Percentiles rank a stretch among this genome's conserved stretches.
These are phyloP conservation scores for Anguilla obscura DNA, from an alignment of 2,797 vertebrate species.

Conservation along the genomic window DNA sequence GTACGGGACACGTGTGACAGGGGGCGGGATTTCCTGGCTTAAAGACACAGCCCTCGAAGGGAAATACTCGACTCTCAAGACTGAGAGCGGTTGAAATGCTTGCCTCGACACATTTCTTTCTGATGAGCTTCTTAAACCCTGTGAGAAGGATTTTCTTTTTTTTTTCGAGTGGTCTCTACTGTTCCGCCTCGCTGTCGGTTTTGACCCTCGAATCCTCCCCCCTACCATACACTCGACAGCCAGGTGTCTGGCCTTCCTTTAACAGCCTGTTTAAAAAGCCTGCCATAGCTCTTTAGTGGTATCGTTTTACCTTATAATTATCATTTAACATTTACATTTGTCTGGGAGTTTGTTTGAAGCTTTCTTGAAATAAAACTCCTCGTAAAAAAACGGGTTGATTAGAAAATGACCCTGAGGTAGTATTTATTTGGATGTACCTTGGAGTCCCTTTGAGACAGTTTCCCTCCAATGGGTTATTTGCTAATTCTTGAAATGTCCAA, in stretches of 20 bases:
- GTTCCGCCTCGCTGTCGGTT: conserved; percentile 25
- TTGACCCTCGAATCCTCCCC: not conserved
- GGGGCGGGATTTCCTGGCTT: not conserved
- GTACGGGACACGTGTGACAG: not conserved
- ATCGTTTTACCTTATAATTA: not conserved
- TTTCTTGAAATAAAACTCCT: not conserved
- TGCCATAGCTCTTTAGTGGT: not conserved
- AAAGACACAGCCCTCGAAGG: conserved; percentile 9
- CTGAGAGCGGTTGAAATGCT: conserved; percentile 32
- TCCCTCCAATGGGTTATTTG: conserved; percentile 42
- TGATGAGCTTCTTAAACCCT: not conserved
- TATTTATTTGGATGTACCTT: not conserved
- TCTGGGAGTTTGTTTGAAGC: not conserved
- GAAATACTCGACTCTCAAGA: not conserved
- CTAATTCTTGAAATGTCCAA: conserved; percentile 45
- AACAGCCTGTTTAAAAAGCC: not conserved
- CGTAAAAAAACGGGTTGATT: not conserved
- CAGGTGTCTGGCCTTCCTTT: not conserved
- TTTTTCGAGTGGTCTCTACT: conserved; percentile 36
- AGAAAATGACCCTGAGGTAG: not conserved
- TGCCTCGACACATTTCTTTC: conserved; percentile 39
- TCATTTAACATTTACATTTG: not conserved
- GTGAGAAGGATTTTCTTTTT: not conserved
- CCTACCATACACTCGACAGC: not conserved
- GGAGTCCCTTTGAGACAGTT: conserved; percentile 15